Evolutionary conservation across 2,797 vertebrate genomes (phyloP).

Genomic region (Euphonia xanthogaster): DNA sequence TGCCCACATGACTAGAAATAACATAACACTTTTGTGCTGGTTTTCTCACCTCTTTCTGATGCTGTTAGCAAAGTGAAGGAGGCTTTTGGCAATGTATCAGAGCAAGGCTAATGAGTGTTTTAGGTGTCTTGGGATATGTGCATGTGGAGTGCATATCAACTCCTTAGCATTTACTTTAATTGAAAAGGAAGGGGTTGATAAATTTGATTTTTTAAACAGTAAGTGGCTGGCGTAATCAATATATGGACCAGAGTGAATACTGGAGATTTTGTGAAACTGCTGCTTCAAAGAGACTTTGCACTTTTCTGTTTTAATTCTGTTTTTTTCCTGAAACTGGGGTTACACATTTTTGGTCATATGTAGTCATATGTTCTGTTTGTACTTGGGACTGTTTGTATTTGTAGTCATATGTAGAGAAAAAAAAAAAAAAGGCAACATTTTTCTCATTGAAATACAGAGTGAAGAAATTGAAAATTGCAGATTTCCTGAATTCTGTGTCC

Average conservation of each 20-base stretch:
- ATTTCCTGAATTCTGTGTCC: neutral
- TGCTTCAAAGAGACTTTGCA: neutral
- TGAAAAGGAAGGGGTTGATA: neutral
- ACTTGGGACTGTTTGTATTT: neutral
- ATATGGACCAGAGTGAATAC: neutral
- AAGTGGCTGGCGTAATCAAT: neutral
- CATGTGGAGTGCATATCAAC: accelerated
- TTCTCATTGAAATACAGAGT: neutral
- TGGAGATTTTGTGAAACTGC: neutral
- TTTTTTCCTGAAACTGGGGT: neutral
- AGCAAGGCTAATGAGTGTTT: neutral
- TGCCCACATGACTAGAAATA: neutral
- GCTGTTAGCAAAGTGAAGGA: neutral
- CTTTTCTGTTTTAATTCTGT: neutral
- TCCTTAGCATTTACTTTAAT: neutral
- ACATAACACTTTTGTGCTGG: neutral
- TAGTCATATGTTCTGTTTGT: neutral
- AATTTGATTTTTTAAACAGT: neutral
- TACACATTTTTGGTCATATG: neutral
- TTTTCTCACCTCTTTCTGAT: neutral
- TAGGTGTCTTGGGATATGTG: neutral
- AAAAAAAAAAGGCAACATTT: neutral
- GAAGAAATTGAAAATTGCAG: neutral
- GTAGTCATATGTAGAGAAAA: neutral
- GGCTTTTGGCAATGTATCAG: neutral